Evolutionary conservation across 2,797 vertebrate species (phyloP).

Genomic region (Gambusia yucatana): DNA sequence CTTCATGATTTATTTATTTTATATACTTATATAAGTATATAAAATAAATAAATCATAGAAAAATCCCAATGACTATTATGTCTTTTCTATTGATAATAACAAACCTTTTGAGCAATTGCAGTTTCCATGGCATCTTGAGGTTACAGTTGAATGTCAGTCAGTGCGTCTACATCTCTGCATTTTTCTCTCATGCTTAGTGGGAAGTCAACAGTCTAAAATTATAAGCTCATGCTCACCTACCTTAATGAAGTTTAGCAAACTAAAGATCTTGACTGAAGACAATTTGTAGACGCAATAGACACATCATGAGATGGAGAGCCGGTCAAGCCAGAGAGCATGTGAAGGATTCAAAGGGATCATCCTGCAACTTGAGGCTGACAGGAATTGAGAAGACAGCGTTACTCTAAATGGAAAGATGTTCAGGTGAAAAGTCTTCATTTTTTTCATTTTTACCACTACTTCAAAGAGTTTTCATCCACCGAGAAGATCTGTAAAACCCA

Average conservation of each 20-base stretch:
- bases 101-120: slow-evolving; percentile 16
- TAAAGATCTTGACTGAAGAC: neutral
- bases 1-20: neutral
- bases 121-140: slow-evolving; percentile 47
- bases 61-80: neutral
- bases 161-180: neutral
- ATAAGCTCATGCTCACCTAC: slow-evolving; percentile 17
- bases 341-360: slow-evolving; percentile 2
- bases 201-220: slow-evolving; percentile 27
- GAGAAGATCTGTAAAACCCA: neutral
- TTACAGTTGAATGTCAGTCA: neutral
- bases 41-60: no score
- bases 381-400: neutral
- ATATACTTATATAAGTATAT: neutral
- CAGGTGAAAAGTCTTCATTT: slow-evolving; percentile 2
- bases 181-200: slow-evolving; percentile 3
- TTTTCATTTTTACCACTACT: neutral
- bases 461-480: slow-evolving; percentile 21
- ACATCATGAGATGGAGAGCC: neutral
- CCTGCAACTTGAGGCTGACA: neutral
- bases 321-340: neutral
- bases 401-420: slow-evolving; percentile 4
- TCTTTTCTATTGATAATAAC: neutral
- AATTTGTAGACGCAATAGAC: neutral
- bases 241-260: slow-evolving; percentile 32